A percentile compares a stretch with the other conserved stretches of the same genome.
phyloP scores from a whole-genome alignment of 2,113 vertebrate genomes.

The Turnix velox region DNA sequence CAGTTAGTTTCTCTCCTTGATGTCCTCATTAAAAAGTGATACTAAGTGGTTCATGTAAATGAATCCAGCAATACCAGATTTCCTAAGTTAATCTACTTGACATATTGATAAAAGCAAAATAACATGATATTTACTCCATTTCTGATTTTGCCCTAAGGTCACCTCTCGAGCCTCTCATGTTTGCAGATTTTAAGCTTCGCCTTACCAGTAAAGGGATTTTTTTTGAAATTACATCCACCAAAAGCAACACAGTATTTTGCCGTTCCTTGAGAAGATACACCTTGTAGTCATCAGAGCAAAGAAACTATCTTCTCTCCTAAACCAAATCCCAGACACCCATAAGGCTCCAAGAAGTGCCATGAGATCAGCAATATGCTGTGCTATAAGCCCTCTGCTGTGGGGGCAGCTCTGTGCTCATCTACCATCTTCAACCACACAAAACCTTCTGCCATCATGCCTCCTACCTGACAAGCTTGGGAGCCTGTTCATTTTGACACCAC shows the following conservation, averaged over 20 bases:
- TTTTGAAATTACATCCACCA: neutral
- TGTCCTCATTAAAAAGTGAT: neutral
- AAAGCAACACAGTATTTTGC: neutral
- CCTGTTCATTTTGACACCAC: neutral
- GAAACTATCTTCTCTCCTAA: neutral
- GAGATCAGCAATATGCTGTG: accelerated
- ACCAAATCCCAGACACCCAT: neutral
- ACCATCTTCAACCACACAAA: neutral
- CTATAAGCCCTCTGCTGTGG: neutral
- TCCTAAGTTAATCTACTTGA: neutral
- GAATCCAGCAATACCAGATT: neutral
- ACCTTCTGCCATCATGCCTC: neutral
- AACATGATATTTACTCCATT: neutral
- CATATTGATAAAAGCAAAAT: neutral
- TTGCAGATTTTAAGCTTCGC: neutral
- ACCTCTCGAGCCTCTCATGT: neutral
- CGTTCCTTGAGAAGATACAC: neutral
- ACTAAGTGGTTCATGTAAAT: neutral
- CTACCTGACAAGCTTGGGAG: neutral
- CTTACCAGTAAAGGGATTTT: neutral
- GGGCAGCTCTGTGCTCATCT: neutral
- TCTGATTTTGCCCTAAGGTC: neutral
- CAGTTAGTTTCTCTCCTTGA: neutral
- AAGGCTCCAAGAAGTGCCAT: accelerated
- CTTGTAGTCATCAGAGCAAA: accelerated